Evolutionary conservation across 2,888 invertebrate genomes (phyloP).

Genomic region (Eupithecia dodoneata): DNA sequence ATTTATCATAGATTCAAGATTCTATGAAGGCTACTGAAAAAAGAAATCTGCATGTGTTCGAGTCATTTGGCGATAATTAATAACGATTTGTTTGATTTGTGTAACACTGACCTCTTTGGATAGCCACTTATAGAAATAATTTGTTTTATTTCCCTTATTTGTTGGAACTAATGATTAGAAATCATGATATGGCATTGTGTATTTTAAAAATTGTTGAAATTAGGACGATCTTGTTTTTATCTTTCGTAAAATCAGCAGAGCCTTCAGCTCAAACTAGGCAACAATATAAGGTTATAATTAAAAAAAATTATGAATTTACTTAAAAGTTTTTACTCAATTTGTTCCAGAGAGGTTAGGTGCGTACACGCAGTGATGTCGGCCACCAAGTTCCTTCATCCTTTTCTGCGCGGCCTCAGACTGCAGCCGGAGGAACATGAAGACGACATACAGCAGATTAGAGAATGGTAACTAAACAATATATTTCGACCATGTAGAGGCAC

Average conservation of each 20-base stretch:
- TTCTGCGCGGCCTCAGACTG: constrained; percentile 81
- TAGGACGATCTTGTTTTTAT: neutral
- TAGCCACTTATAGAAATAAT: constrained; percentile 2
- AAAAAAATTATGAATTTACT: no score
- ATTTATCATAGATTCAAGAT: neutral
- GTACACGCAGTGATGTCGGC: constrained; percentile 66
- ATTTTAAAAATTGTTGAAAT: neutral
- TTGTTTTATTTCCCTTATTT: constrained; percentile 11
- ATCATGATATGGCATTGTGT: constrained; percentile 7
- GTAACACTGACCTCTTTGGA: constrained; percentile 9
- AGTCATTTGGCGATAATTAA: constrained; percentile 6
- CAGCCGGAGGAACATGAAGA: constrained; percentile 82
- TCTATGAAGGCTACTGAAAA: constrained; percentile 25
- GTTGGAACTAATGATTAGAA: constrained; percentile 11
- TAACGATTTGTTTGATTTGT: constrained; percentile 8
- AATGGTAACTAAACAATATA: constrained; percentile 73
- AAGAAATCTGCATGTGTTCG: constrained; percentile 22
- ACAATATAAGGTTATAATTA: neutral
- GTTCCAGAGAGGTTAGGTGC: neutral
- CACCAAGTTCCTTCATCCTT: constrained; percentile 83
- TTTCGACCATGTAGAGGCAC: no score
- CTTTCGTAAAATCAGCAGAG: neutral
- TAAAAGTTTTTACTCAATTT: neutral
- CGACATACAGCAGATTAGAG: constrained; percentile 83
- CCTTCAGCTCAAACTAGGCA: neutral